A percentile compares a stretch with the other conserved stretches of the same genome.
phyloP scores from a whole-genome alignment of 2,113 vertebrate species.

The Rhagologus leucostigma region DNA sequence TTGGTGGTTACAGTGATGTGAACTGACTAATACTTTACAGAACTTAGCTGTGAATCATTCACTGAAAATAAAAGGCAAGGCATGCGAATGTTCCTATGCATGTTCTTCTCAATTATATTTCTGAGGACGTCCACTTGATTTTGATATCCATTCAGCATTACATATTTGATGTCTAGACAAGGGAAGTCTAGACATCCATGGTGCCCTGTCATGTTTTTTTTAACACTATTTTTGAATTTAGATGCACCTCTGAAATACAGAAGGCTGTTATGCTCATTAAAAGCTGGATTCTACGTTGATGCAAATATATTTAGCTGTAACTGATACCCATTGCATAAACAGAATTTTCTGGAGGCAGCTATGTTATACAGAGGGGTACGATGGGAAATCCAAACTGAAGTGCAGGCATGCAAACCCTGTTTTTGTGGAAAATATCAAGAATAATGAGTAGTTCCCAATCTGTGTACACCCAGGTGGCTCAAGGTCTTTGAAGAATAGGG shows the following conservation, averaged over 20 bases:
- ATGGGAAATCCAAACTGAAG: neutral
- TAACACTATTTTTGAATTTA: neutral
- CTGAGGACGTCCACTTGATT: neutral
- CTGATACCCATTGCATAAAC: neutral
- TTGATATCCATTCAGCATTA: neutral
- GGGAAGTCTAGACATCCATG: neutral
- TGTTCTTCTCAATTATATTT: neutral
- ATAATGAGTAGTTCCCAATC: neutral
- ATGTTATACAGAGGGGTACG: fast-evolving
- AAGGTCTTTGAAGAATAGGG: neutral
- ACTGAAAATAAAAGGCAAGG: slow-evolving; percentile 9
- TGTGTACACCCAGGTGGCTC: neutral
- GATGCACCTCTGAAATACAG: neutral
- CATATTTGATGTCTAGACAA: slow-evolving; percentile 8
- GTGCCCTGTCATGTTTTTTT: neutral
- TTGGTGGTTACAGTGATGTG: neutral
- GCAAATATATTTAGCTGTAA: neutral
- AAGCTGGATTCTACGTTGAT: neutral
- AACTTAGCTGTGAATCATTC: neutral
- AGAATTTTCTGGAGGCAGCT: neutral
- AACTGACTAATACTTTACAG: slow-evolving; percentile 7
- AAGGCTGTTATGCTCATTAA: neutral
- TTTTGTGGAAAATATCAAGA: neutral
- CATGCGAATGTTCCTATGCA: neutral
- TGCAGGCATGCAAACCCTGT: neutral